phyloP scores from a whole-genome alignment of 1,140 invertebrate genomes.

The Orius insidiosus region DNA sequence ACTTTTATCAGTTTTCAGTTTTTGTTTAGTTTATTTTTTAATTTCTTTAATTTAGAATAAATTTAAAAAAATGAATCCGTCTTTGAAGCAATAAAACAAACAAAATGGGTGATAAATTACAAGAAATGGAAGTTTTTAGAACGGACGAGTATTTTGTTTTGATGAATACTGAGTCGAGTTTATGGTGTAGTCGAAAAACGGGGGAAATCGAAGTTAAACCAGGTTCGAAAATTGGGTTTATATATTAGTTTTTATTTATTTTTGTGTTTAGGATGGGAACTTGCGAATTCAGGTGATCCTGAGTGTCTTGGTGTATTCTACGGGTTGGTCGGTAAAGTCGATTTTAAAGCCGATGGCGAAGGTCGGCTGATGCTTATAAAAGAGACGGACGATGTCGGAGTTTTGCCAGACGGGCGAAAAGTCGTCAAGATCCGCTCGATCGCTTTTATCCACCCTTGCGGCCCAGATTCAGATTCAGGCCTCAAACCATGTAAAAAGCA shows the following conservation, averaged over 20 bases:
- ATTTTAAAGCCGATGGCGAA: constrained; percentile 51
- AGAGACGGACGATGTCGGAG: constrained; percentile 53
- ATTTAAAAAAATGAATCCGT: no score
- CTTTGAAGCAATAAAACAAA: no score
- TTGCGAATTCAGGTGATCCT: constrained; percentile 71
- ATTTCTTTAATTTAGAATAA: no score
- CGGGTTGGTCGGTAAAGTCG: constrained; percentile 77
- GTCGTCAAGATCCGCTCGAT: constrained; percentile 81
- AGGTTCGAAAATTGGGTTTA: constrained; percentile 37
- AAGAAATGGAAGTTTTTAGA: constrained; percentile 71
- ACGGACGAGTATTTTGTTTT: constrained; percentile 79
- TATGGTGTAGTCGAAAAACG: constrained; percentile 77
- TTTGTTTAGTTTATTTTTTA: no score
- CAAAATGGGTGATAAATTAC: no score
- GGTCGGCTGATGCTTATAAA: constrained; percentile 68
- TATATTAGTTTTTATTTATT: not conserved
- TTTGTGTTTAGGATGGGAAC: constrained; percentile 57
- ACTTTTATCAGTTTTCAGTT: no score
- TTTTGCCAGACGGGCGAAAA: constrained; percentile 54
- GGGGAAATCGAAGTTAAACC: constrained; percentile 65
- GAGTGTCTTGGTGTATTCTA: constrained; percentile 75
- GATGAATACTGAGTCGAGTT: constrained; percentile 62
- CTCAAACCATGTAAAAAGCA: constrained; percentile 56
- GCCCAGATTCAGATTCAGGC: constrained; percentile 25
- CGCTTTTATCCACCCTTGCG: constrained; percentile 39